Evolutionary conservation across 2,113 vertebrate species (phyloP).

Genomic region (Seriola quinqueradiata): DNA sequence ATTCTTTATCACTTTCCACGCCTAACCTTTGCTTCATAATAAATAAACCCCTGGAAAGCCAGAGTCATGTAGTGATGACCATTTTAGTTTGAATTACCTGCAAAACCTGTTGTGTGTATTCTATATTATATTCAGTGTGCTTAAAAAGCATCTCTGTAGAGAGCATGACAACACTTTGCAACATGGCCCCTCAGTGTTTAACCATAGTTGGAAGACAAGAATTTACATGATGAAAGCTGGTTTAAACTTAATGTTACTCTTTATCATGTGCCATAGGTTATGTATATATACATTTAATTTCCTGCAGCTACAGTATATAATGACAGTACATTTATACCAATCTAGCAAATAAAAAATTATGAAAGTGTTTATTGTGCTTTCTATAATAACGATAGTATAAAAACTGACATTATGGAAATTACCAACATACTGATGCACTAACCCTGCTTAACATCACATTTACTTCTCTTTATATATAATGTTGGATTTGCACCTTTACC

Average conservation of each 20-base stretch:
- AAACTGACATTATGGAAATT: background rate
- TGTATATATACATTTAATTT: background rate
- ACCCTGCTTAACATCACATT: background rate
- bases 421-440: background rate
- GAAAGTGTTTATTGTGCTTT: too few relatives aligned
- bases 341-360: too few relatives aligned
- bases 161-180: conserved; percentile 4
- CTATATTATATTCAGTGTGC: background rate
- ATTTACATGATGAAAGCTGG: background rate
- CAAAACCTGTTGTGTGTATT: conserved; percentile 27
- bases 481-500: too few relatives aligned
- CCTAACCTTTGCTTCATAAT: conserved; percentile 27
- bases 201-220: background rate
- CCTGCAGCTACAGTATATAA: background rate
- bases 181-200: background rate
- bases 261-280: background rate
- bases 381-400: background rate
- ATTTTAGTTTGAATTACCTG: conserved; percentile 42
- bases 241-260: background rate
- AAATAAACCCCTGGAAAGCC: conserved; percentile 16
- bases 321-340: background rate
- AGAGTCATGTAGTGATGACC: conserved; percentile 2
- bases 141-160: conserved; percentile 2
- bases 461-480: background rate
- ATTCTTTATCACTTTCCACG: conserved; percentile 4